Conservation (phyloP, 1,140 invertebrate species). For the Himalopsyche phryganea region DNA sequence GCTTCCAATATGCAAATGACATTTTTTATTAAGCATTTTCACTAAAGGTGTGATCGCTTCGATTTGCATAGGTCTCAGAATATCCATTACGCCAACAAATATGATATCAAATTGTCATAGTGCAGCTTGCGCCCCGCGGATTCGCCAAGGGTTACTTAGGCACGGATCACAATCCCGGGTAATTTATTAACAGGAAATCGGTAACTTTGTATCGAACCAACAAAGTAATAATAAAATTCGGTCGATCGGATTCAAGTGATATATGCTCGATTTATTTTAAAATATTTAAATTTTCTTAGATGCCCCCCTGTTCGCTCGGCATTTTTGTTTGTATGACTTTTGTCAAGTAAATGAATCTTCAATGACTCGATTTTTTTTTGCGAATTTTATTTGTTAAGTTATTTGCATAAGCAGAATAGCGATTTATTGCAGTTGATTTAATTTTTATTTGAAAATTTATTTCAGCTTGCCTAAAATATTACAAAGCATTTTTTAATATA, state of each 20-base stretch:
- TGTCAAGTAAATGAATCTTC: slow-evolving; percentile 16
- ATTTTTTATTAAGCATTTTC: slow-evolving; percentile 18
- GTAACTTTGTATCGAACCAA: background rate
- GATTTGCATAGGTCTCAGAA: slow-evolving; percentile 29
- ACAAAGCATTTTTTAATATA: slow-evolving; percentile 11
- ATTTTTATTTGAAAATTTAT: background rate
- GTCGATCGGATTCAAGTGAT: slow-evolving; percentile 27
- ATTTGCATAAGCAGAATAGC: slow-evolving; percentile 21
- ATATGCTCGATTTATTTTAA: slow-evolving; percentile 32
- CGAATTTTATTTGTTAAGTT: slow-evolving; percentile 1
- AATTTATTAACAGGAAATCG: slow-evolving; percentile 16
- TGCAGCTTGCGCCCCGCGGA: slow-evolving; percentile 12
- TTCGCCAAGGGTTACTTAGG: background rate
- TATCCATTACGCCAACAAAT: slow-evolving; percentile 15
- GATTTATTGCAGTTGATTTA: slow-evolving; percentile 11
- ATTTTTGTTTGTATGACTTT: slow-evolving; percentile 10
- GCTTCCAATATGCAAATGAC: slow-evolving; percentile 14
- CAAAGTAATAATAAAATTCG: slow-evolving; percentile 12
- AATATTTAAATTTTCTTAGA: slow-evolving; percentile 28
- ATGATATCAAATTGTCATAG: slow-evolving; percentile 8
- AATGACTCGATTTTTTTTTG: slow-evolving; percentile 22
- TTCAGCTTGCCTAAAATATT: slow-evolving; percentile 10
- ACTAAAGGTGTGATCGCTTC: slow-evolving; percentile 25
- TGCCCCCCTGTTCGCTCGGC: slow-evolving; percentile 4
- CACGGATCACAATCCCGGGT: background rate